Percentiles rank a stretch among this genome's conserved stretches.
These are phyloP conservation scores for Anarsia innoxiella DNA, from an alignment of 2,888 invertebrate species.

Conservation along the genomic window DNA sequence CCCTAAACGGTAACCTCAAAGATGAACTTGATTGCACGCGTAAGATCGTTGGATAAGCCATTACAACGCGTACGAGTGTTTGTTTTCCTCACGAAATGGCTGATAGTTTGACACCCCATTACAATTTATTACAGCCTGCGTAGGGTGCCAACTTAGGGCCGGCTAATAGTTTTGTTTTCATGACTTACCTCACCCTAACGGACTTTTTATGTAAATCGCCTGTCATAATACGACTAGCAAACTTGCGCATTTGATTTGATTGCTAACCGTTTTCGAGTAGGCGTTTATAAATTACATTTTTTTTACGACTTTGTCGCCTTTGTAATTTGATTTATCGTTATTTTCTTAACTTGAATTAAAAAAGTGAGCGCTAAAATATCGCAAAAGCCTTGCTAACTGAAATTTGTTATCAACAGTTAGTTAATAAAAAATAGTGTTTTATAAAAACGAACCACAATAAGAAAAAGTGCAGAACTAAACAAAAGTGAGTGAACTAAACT, in stretches of 20 bases:
- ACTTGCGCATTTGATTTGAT: constrained; percentile 1
- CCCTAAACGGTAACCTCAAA: background rate
- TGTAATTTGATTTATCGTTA: background rate
- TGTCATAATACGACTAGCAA: constrained; percentile 4
- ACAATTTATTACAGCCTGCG: constrained; percentile 9
- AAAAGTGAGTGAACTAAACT: constrained; percentile 29
- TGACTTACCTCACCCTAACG: background rate
- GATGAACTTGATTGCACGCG: constrained; percentile 4
- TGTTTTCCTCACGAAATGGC: constrained; percentile 8
- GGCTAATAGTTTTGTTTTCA: constrained; percentile 7
- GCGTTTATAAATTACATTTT: constrained; percentile 1
- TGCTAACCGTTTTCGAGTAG: background rate
- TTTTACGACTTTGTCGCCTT: background rate
- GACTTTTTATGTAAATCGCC: constrained; percentile 8
- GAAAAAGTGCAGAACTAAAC: constrained; percentile 24
- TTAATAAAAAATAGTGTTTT: constrained; percentile 19
- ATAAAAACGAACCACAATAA: constrained; percentile 4
- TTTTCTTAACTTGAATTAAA: background rate
- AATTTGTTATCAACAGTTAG: constrained; percentile 10
- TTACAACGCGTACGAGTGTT: constrained; percentile 12
- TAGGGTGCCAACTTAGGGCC: background rate
- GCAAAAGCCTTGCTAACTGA: constrained; percentile 29
- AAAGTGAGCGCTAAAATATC: constrained; percentile 29
- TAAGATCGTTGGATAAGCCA: constrained; percentile 4
- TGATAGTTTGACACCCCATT: constrained; percentile 8